Percentiles rank a stretch among this genome's conserved stretches.
Conservation (phyloP, 64 coral and sea anemone species). For the Montipora cactus region DNA sequence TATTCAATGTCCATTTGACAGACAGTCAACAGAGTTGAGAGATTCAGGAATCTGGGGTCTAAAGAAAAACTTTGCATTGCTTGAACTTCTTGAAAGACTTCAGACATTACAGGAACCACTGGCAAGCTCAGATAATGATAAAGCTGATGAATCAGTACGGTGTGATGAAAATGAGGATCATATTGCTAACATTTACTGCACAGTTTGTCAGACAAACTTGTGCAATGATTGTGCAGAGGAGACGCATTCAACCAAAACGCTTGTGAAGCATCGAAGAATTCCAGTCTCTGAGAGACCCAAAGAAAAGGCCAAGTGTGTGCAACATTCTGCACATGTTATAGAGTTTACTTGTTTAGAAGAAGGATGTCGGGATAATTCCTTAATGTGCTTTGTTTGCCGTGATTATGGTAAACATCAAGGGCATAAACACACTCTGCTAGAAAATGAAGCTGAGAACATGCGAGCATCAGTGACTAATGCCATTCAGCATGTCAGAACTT, state of each 20-base stretch:
- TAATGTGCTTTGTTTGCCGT: conserved; percentile 98
- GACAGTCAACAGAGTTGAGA: conserved; percentile 89
- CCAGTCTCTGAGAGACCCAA: conserved; percentile 94
- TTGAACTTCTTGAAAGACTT: conserved; percentile 86
- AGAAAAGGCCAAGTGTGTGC: conserved; percentile 89
- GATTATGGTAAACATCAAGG: conserved; percentile 98
- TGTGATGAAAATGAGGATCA: conserved; percentile 99
- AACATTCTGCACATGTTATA: conserved; percentile 91
- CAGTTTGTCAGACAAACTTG: conserved; percentile 86
- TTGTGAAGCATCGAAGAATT: conserved; percentile 91
- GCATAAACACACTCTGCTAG: conserved; percentile 93
- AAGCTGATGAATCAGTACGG: conserved; percentile 67
- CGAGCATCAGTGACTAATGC: conserved; percentile 92
- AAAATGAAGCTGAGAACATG: conserved; percentile 93
- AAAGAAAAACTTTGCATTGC: conserved; percentile 96
- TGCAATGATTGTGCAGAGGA: conserved; percentile 82
- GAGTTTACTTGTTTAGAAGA: conserved; percentile 98
- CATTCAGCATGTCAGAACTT: conserved; percentile 93
- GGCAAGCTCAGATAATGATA: conserved; percentile 61
- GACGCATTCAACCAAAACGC: conserved; percentile 95
- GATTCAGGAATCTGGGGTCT: conserved; percentile 97
- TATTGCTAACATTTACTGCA: conserved; percentile 81
- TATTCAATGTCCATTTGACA: conserved; percentile 92
- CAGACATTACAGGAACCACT: conserved; percentile 76
- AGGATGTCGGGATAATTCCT: conserved; percentile 80